Evolutionary conservation across 2,888 invertebrate genomes (phyloP).

Genomic region (Ypsolopha sequella): DNA sequence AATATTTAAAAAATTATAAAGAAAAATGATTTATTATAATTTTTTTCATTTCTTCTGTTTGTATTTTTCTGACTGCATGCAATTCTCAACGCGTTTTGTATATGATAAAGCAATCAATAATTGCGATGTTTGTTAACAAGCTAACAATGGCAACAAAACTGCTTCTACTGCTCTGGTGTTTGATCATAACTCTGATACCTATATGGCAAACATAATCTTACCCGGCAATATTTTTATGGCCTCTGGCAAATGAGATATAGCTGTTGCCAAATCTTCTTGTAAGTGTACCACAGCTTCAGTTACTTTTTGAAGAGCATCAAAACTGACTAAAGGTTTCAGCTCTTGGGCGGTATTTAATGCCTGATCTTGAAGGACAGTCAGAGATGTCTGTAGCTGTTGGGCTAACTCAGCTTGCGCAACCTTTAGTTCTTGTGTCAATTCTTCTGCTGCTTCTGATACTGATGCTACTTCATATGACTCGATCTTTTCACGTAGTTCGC

Average conservation of each 20-base stretch:
- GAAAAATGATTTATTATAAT: too few relatives aligned
- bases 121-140: too few relatives aligned
- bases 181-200: too few relatives aligned
- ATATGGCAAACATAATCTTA: neutral
- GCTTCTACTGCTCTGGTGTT: too few relatives aligned
- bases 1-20: too few relatives aligned
- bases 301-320: conserved; percentile 20
- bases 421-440: neutral
- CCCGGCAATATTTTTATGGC: conserved; percentile 5
- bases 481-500: conserved; percentile 15
- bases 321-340: conserved; percentile 13
- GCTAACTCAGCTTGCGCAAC: conserved; percentile 11
- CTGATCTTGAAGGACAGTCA: conserved; percentile 22
- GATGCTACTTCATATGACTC: conserved; percentile 4
- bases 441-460: neutral
- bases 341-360: conserved; percentile 13
- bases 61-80: too few relatives aligned
- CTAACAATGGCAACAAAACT: too few relatives aligned
- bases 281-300: conserved; percentile 27
- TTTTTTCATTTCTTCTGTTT: neutral
- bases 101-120: too few relatives aligned
- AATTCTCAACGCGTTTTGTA: too few relatives aligned
- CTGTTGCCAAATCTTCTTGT: conserved; percentile 25
- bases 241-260: conserved; percentile 12
- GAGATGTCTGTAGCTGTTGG: conserved; percentile 15